These are phyloP conservation scores for Conops quadrifasciatus DNA, from an alignment of 2,888 invertebrate species.

Conservation along the genomic window DNA sequence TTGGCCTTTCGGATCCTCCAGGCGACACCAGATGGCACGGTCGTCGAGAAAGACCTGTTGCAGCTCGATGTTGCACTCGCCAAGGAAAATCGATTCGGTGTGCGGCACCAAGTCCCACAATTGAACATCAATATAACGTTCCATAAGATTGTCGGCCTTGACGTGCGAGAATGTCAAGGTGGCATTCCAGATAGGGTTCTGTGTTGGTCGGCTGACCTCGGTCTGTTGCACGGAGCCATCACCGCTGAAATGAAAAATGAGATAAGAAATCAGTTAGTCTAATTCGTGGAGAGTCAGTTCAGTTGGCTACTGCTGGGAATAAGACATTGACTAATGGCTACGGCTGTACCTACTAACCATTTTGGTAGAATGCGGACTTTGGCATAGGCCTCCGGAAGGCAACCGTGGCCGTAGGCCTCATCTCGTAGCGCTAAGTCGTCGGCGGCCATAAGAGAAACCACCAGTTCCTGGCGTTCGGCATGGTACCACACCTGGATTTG, in stretches of 20 bases:
- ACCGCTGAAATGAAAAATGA: slow-evolving; percentile 67
- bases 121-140: slow-evolving; percentile 83
- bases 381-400: slow-evolving; percentile 84
- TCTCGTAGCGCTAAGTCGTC: slow-evolving; percentile 84
- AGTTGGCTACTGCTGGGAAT: no score
- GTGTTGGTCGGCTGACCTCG: slow-evolving; percentile 84
- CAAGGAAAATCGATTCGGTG: slow-evolving; percentile 82
- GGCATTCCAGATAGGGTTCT: slow-evolving; percentile 92
- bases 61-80: slow-evolving; percentile 75
- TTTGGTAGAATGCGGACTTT: slow-evolving; percentile 82
- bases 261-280: neutral
- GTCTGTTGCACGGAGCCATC: slow-evolving; percentile 82
- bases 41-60: slow-evolving; percentile 85
- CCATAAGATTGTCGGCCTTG: slow-evolving; percentile 80
- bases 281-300: neutral
- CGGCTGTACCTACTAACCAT: slow-evolving; percentile 70
- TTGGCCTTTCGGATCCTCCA: slow-evolving; percentile 80
- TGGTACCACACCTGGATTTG: slow-evolving; percentile 92
- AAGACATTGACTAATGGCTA: no score
- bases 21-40: slow-evolving; percentile 88
- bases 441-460: slow-evolving; percentile 85
- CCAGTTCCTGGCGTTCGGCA: slow-evolving; percentile 81
- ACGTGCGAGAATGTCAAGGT: slow-evolving; percentile 84
- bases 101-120: slow-evolving; percentile 88
- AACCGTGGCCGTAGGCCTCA: slow-evolving; percentile 79